Percentiles rank a stretch among this genome's conserved stretches.
Evolutionary conservation across 2,113 vertebrate species (phyloP).

Genomic region (Lethenteron camtschaticum): DNA sequence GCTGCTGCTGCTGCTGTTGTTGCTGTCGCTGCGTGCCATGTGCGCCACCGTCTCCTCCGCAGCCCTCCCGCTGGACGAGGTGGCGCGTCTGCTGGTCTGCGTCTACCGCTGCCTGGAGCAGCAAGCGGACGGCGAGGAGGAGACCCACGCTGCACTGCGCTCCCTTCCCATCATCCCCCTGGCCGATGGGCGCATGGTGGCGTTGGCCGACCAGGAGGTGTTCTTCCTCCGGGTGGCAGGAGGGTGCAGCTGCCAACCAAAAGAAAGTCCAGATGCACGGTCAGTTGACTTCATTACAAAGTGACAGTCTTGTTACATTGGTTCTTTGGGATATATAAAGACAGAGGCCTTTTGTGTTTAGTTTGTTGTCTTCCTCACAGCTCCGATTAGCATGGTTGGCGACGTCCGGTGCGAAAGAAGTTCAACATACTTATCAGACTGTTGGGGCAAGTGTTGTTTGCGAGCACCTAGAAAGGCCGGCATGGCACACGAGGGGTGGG

Average conservation of each 20-base stretch:
- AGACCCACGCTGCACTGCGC: conserved; percentile 20
- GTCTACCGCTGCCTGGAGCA: conserved; percentile 34
- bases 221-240: conserved; percentile 26
- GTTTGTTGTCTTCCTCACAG: too few relatives aligned
- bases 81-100: conserved; percentile 32
- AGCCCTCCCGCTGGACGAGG: conserved; percentile 13
- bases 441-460: too few relatives aligned
- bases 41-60: too few relatives aligned
- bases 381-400: too few relatives aligned
- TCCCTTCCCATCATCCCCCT: conserved; percentile 35
- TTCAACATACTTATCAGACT: too few relatives aligned
- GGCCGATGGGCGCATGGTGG: conserved; percentile 26
- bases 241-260: conserved; percentile 11
- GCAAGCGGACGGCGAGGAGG: conserved; percentile 23
- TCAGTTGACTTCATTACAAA: neutral
- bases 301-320: neutral
- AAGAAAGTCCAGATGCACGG: neutral
- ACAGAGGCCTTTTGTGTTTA: neutral
- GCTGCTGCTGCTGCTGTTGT: too few relatives aligned
- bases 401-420: too few relatives aligned
- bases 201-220: conserved; percentile 19
- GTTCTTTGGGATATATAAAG: neutral
- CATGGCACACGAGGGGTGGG: too few relatives aligned
- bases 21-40: too few relatives aligned
- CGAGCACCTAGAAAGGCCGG: too few relatives aligned